Conservation (phyloP, 2,888 invertebrate species). For the Orthosia gracilis region DNA sequence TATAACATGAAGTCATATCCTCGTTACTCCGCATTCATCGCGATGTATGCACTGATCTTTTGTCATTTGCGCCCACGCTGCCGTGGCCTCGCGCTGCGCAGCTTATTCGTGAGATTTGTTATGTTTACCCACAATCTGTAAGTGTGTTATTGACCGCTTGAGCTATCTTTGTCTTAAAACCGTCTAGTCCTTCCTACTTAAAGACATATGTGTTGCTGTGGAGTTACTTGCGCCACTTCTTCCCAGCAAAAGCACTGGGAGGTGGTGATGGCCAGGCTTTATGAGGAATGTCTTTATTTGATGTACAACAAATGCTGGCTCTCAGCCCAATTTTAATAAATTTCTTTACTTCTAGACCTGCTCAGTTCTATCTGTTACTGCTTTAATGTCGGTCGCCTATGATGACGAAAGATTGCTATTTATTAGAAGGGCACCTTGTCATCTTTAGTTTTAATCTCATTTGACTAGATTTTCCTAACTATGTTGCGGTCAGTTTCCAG, state of each 20-base stretch:
- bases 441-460: neutral
- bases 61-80: slow-evolving; percentile 60
- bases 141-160: neutral
- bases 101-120: neutral
- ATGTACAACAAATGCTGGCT: no score
- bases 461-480: neutral
- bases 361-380: no score
- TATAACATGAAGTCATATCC: slow-evolving; percentile 64
- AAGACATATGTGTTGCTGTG: no score
- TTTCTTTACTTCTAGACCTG: no score
- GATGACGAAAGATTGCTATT: neutral
- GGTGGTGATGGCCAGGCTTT: no score
- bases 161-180: neutral
- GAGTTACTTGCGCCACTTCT: no score
- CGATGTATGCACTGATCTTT: slow-evolving; percentile 45
- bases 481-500: neutral
- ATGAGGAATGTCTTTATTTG: no score
- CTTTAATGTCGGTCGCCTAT: neutral
- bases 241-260: no score
- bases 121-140: slow-evolving; percentile 26
- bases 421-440: neutral
- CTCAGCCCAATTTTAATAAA: no score
- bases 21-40: slow-evolving; percentile 49
- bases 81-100: slow-evolving; percentile 7
- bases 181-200: neutral